These are phyloP conservation scores for Mantis religiosa DNA, from an alignment of 2,888 invertebrate genomes.

Conservation along the genomic window DNA sequence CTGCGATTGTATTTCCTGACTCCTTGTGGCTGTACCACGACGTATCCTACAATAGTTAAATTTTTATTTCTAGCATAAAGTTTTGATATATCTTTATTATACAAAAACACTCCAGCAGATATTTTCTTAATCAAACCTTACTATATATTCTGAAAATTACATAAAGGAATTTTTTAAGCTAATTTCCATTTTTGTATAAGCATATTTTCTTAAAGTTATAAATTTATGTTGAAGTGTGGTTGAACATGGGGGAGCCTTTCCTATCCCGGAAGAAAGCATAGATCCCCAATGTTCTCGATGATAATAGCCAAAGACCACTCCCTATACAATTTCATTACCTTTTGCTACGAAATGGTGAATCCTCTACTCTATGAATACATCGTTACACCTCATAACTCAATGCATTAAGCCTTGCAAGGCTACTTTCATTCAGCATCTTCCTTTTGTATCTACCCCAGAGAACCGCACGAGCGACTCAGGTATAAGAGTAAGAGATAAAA, in stretches of 20 bases:
- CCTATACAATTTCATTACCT: not conserved
- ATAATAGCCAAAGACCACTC: not conserved
- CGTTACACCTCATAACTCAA: conserved; percentile 5
- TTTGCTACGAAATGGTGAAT: not conserved
- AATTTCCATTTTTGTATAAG: too few species aligned
- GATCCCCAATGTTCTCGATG: not conserved
- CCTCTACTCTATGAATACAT: not conserved
- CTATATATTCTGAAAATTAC: too few species aligned
- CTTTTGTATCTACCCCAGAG: not conserved
- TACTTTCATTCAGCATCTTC: not conserved
- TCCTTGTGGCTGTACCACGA: too few species aligned
- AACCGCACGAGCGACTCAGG: not conserved
- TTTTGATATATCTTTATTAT: too few species aligned
- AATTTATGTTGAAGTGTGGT: too few species aligned
- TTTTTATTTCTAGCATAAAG: too few species aligned
- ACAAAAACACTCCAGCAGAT: too few species aligned
- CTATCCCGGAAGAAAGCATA: not conserved
- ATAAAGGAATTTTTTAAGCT: too few species aligned
- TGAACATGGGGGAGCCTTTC: not conserved
- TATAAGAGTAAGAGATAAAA: not conserved
- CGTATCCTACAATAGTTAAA: too few species aligned
- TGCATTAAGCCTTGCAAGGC: not conserved
- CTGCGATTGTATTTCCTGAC: too few species aligned
- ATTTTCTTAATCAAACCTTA: too few species aligned
- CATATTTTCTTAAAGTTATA: too few species aligned